Base-by-base conservation (phyloP, 2,113 vertebrate genomes). In the Ancistrus triradiatus region DNA sequence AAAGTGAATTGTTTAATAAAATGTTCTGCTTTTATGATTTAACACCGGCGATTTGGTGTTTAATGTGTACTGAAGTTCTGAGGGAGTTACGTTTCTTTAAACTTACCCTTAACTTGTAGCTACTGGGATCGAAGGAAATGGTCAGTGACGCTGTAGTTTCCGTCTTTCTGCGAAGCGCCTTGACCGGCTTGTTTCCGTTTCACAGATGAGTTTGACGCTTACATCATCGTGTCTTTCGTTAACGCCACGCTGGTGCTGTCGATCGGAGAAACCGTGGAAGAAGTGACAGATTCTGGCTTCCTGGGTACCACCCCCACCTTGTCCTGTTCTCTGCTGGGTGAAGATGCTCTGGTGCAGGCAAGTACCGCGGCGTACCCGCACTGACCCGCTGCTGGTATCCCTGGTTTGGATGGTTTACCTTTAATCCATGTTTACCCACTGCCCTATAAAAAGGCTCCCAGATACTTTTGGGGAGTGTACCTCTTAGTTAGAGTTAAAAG, bases 161-260 rank as follows among this genome's bases (percentile, higher is more conserved):
- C 51, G n/a, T 35, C 51, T 46, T 37, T 27, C 43, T 22, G 28
- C 21, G 17, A 1, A 51, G n/a, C 13, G 11, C 14, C 8, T 31
- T 46, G 6, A 62, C 27, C 22, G 37, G 21, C 4, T 13, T 42
- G 35, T 4, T 69, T 59, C 28, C 13, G 6, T 50, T 72, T 74
- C 9, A 6, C 75, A 98, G 96, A 99, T 81, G 95, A 99, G 59
- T 99, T 95, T 80, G 96, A 99, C 56, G 94, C 96, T 49, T 99
- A 99, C 73, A 98, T 99, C 85, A 98, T 99, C 1, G 95, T 99
- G 63, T 99, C 96, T 73, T 99, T 99, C 85, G 96, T 99, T 70
- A 99, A 99, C 13, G 95, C 96, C 76, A 98, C 96, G 0, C 86
- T 98, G 81, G 96, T 98, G 3, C 84, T 99, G 21, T 98, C 95